Evolutionary conservation across 2,113 vertebrate genomes (phyloP), one percentile per base, ranked within the genome.

Genomic region (Sylvilagus bachmani): DNA sequence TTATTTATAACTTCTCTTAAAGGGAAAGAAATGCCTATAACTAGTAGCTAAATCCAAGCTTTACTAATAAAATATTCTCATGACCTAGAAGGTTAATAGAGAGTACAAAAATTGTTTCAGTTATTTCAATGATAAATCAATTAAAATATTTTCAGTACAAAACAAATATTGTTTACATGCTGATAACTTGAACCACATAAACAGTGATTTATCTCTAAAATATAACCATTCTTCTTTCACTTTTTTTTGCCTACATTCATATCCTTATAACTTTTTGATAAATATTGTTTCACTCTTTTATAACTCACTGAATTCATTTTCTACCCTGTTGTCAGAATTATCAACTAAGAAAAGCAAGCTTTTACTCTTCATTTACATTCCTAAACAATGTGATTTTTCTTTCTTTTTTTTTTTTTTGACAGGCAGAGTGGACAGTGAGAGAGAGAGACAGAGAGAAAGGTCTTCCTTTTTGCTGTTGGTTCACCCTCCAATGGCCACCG

Each of bases 21-120:
- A 58, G 55, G 55, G 19, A 58, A 58, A 92, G 53, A 33, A 77
- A 38, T 80, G 89, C 31, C 17, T 80, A 86, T 53, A 36, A 83
- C 4, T 62, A 64, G 27, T 19, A 86, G 36, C 25, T 69, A 58
- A 92, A 96, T 44, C 10, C 49, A 94, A 92, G 38, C 16, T 53
- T 89, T 64, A 79, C 22, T 84, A 62, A 69, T 75, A 77, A 80
- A 86, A 84, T 13, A 25, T 90, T 88, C 90, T 88, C 19, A 84
- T 49, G 66, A 96, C 2, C 14, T 61, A 51, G 92, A 44, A 55
- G 62, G n/a, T 14, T 77, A n/a, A 31, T 71, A 90, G 4, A 53
- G 9, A 77, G 25, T 33, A 53, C 27, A 81, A 24, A 73, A 27
- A 83, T 38, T 74, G 70, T 21, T 51, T 44, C 44, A 94, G 6